phyloP scores from a whole-genome alignment of 2,113 vertebrate species.

The Maccullochella peelii region DNA sequence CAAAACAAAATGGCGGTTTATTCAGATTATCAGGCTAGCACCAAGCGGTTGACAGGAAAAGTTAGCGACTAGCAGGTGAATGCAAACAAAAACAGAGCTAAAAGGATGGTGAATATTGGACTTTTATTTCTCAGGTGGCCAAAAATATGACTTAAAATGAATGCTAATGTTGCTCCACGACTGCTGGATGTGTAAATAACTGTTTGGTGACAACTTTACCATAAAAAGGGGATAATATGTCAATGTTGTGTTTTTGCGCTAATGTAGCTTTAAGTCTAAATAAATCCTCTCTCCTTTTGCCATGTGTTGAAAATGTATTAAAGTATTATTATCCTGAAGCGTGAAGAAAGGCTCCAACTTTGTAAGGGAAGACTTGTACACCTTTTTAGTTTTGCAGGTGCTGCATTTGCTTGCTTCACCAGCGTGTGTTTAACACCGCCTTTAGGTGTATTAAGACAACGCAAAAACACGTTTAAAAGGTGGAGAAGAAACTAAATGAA shows the following conservation, averaged over 20 bases:
- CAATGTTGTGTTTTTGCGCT: background rate
- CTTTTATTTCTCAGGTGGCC: too few species aligned
- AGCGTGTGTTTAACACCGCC: slow-evolving; percentile 25
- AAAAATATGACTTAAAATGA: too few species aligned
- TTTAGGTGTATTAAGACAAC: slow-evolving; percentile 6
- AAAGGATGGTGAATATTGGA: background rate
- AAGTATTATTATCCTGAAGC: background rate
- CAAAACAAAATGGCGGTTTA: too few species aligned
- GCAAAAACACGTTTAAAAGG: slow-evolving; percentile 16
- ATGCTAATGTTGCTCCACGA: too few species aligned
- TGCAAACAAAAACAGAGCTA: background rate
- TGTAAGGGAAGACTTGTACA: background rate
- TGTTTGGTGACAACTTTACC: background rate
- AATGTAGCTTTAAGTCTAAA: too few species aligned
- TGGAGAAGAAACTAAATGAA: background rate
- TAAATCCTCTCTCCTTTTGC: background rate
- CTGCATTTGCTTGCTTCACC: slow-evolving; percentile 23
- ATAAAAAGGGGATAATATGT: background rate
- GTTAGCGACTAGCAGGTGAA: background rate
- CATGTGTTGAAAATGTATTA: background rate
- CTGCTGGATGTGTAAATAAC: too few species aligned
- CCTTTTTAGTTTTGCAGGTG: background rate
- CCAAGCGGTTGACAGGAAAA: background rate
- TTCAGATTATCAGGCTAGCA: background rate
- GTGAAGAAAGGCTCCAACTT: background rate